phyloP scores from a whole-genome alignment of 2,113 vertebrate species.

The Lathamus discolor region DNA sequence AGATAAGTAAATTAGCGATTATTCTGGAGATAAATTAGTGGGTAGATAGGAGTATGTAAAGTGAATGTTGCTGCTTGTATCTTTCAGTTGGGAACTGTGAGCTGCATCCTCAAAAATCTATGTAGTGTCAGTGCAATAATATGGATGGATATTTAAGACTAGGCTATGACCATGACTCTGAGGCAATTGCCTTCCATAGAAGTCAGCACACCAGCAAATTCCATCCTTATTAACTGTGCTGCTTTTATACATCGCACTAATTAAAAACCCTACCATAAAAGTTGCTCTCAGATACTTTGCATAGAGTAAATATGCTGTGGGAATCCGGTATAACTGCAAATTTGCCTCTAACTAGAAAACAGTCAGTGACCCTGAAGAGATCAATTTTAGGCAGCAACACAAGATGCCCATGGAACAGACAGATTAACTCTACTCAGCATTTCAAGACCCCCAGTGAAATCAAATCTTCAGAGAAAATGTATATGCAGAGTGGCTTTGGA shows the following conservation, averaged over 20 bases:
- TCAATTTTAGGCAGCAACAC: constrained; percentile 43
- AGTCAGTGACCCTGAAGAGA: constrained; percentile 58
- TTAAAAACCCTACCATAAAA: constrained; percentile 71
- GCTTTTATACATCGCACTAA: constrained; percentile 58
- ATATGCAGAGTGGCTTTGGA: constrained; percentile 5
- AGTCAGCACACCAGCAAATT: constrained; percentile 58
- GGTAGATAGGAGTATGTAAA: neutral
- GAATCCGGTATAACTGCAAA: constrained; percentile 39
- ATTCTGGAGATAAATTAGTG: constrained; percentile 64
- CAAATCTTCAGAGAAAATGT: constrained; percentile 1
- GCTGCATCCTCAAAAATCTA: neutral
- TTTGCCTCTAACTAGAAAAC: constrained; percentile 28
- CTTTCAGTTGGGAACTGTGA: constrained; percentile 31
- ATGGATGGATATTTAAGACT: constrained; percentile 30
- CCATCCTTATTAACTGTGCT: constrained; percentile 51
- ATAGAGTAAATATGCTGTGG: constrained; percentile 54
- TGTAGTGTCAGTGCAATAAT: constrained; percentile 10
- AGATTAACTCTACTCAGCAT: constrained; percentile 53
- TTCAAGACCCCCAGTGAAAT: constrained; percentile 11
- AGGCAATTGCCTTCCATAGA: constrained; percentile 46
- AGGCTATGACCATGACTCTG: constrained; percentile 20
- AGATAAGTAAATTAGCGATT: constrained; percentile 70
- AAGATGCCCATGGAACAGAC: constrained; percentile 22
- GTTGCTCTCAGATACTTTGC: constrained; percentile 64
- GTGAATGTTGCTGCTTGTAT: neutral